Evolutionary conservation across 1,140 invertebrate species (phyloP), one percentile per base, ranked within the genome.

Genomic region (Brachionus sp.): DNA sequence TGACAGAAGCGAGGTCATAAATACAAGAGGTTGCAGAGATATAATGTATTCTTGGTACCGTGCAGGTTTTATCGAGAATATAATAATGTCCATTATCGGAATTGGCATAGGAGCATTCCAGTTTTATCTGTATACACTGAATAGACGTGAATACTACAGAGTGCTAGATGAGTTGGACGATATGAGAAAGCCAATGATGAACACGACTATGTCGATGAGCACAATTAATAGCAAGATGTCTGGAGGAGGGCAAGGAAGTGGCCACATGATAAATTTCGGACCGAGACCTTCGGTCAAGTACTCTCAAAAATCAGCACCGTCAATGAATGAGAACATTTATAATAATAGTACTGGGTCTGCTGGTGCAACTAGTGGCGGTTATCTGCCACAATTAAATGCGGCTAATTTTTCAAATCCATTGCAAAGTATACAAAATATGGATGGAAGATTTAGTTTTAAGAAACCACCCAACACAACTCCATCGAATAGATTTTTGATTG

Each of bases 41-140:
- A 25, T 73, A 23, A 83, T 83, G 82, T 66, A 83, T n/a, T 73
- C 57, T 12, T 83, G 82, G 82, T 83, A 83, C n/a, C 66, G 82
- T 12, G 16, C 57, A 16, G 82, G 82, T 7, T 83, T 83, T 13
- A 62, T 57, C 2, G 70, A 75, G 25, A 83, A 83, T 19, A 83
- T 83, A 42, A 44, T 77, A 1, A 83, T 83, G 82, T 35, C 64
- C 23, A 62, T 64, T 19, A 39, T 83, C 12, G 82, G 82, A 2
- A 0, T 83, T 9, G 37, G 29, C 5, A 66, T 82, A 3, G 80
- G 23, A 12, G 80, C 57, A 5, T 66, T 44, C 25, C 35, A 66
- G 39, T 82, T 82, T 66, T 82, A 66, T 53, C 10, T 70, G 39
- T 82, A 53, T 19, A 16, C 57, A 33, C 7, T 66, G 9, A 82